Evolutionary conservation across 2,113 vertebrate species (phyloP), one percentile per base, ranked within the genome.

Genomic region (Bos taurus): DNA sequence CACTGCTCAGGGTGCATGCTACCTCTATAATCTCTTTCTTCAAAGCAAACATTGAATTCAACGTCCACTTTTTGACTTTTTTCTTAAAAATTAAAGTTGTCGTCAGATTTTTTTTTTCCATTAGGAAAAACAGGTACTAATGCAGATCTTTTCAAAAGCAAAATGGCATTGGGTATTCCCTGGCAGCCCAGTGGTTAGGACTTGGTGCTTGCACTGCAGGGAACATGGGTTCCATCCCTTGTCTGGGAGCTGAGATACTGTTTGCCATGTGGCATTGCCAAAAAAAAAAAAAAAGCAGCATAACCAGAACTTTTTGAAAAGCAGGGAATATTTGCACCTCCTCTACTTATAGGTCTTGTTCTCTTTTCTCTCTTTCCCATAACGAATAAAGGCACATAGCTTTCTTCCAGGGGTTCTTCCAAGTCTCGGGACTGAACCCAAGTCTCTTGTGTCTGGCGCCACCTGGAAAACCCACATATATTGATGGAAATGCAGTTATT

Each of bases 31-130:
- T 36, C 19, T 83, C 81, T 56, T 7, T 36, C 12, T 83, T 54
- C 13, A 83, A 56, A 83, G 54, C 21, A 56, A 83, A 56, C 81
- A 26, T 25, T 83, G 52, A 83, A 36, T 26, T 23, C 52, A n/a
- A 56, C 2, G 2, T 26, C 23, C 7, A 2, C 7, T 56, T 56
- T 33, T 25, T 40, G 1, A 56, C 33, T 83, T 36, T 54, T 83
- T 83, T 36, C 81, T 15, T 56, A 56, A 56, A 56, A 83, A 26
- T 83, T 54, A 83, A 81, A n/a, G 33, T 83, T 7, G 2, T 14
- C 13, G 0, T 56, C 52, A 56, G 52, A 36, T 48, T 81, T 81
- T 46, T 80, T n/a, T 81, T 52, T 2, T 1, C 64, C 1, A 0
- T 83, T 83, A 56, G 50, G 33, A 21, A 36, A 56, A 83, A 54